Evolutionary conservation across 2,113 vertebrate species (phyloP).

Genomic region (Cinclus mexicanus): DNA sequence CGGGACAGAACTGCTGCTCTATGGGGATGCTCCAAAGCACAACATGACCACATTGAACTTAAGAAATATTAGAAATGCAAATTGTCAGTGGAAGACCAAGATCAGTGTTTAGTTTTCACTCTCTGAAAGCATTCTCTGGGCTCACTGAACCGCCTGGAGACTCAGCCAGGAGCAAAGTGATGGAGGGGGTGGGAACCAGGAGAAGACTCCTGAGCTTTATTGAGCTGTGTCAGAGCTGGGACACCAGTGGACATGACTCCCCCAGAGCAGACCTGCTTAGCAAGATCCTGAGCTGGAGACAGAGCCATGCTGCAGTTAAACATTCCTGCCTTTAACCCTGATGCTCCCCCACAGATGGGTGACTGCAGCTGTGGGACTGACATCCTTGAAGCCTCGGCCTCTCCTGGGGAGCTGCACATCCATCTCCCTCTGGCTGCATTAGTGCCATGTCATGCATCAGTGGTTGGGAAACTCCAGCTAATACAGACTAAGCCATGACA

Average conservation of each 20-base stretch:
- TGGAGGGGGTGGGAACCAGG: background rate
- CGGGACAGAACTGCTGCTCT: background rate
- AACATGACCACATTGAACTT: background rate
- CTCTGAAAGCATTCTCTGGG: background rate
- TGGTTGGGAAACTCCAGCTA: background rate
- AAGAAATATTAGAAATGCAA: background rate
- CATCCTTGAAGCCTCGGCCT: background rate
- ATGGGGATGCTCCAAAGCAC: background rate
- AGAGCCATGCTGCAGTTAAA: background rate
- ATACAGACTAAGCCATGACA: background rate
- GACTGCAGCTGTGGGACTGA: background rate
- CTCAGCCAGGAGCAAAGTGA: background rate
- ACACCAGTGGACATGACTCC: rapidly evolving
- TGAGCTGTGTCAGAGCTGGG: background rate
- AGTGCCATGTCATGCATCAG: background rate
- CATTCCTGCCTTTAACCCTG: background rate
- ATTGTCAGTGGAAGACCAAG: background rate
- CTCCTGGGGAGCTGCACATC: background rate
- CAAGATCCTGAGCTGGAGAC: background rate
- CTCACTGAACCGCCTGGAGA: background rate
- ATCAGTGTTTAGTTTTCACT: background rate
- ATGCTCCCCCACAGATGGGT: background rate
- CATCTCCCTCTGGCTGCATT: background rate
- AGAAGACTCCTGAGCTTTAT: background rate
- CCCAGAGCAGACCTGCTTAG: background rate